These are phyloP conservation scores for Lucilia cuprina DNA, from an alignment of 1,140 invertebrate species.

Conservation along the genomic window DNA sequence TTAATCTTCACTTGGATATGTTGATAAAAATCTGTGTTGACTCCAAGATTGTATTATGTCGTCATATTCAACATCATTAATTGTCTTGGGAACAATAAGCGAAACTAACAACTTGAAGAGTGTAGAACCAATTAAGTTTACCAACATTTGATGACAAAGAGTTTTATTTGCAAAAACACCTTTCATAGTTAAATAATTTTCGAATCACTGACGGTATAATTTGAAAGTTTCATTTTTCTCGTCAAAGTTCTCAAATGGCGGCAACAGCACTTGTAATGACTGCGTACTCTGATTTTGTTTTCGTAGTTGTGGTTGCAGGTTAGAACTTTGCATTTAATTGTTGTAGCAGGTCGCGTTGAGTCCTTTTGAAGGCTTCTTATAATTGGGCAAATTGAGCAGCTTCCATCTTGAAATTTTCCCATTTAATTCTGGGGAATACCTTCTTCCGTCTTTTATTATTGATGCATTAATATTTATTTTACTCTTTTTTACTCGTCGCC, in stretches of 20 bases:
- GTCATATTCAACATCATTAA: conserved; percentile 7
- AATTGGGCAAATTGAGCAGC: not conserved
- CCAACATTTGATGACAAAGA: not conserved
- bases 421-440: not conserved
- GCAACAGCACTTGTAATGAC: not conserved
- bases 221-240: conserved; percentile 1
- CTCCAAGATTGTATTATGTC: not conserved
- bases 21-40: conserved; percentile 23
- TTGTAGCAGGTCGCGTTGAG: not conserved
- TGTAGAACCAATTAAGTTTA: conserved; percentile 21
- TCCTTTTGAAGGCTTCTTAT: not conserved
- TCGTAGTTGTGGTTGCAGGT: no score
- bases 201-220: conserved; percentile 2
- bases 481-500: not conserved
- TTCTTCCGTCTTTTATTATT: not conserved
- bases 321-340: not conserved
- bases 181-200: conserved; percentile 20
- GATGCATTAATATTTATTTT: not conserved
- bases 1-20: not conserved
- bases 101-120: not conserved
- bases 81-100: not conserved
- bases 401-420: no score
- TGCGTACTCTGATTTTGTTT: not conserved
- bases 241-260: conserved; percentile 29
- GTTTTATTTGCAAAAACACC: conserved; percentile 20